Evolutionary conservation across 2,113 vertebrate species (phyloP).

Genomic region (Scomber scombrus): DNA sequence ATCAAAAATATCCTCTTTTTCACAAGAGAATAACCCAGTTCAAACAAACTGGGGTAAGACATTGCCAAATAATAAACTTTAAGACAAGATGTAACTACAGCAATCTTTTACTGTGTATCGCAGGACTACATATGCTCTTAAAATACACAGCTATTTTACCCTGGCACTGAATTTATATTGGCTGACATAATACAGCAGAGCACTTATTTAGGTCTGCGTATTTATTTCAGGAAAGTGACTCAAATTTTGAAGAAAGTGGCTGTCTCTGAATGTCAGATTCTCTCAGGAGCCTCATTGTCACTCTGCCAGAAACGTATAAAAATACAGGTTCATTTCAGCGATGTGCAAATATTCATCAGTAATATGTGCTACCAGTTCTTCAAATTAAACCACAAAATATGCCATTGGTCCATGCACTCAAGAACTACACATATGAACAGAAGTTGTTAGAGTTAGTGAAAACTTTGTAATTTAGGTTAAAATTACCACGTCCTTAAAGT

Average conservation of each 20-base stretch:
- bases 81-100: not conserved
- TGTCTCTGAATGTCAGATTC: not conserved
- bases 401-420: too few relatives aligned
- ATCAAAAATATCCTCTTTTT: slow-evolving; percentile 55
- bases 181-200: not conserved
- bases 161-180: not conserved
- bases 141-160: not conserved
- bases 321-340: not conserved
- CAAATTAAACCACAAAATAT: too few relatives aligned
- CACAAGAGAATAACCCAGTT: slow-evolving; percentile 38
- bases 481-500: too few relatives aligned
- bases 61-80: slow-evolving; percentile 12
- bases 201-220: not conserved
- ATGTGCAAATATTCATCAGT: not conserved
- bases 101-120: not conserved
- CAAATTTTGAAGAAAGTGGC: too few relatives aligned
- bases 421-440: too few relatives aligned
- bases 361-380: too few relatives aligned
- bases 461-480: too few relatives aligned
- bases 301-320: not conserved
- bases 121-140: not conserved
- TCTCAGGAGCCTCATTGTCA: not conserved
- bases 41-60: slow-evolving; percentile 59
- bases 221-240: not conserved
- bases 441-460: too few relatives aligned